Percentiles rank a stretch among this genome's conserved stretches.
Conservation (phyloP, 1,140 invertebrate species). For the Latrodectus geometricus region DNA sequence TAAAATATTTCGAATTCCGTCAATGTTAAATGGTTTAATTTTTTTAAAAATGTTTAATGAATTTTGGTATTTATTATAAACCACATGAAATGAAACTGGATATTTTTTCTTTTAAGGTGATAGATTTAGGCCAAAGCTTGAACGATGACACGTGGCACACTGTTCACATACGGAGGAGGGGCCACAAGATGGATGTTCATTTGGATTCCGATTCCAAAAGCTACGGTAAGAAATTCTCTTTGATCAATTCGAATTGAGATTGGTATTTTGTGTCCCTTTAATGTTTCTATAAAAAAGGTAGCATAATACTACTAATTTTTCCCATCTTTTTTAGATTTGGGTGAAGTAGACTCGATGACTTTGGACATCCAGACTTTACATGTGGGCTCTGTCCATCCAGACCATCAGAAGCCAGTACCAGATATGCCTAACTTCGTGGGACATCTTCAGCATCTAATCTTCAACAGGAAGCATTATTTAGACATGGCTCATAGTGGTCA, state of each 20-base stretch:
- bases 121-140: conserved; percentile 80
- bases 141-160: conserved; percentile 97
- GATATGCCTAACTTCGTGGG: conserved; percentile 85
- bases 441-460: conserved; percentile 90
- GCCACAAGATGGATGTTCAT: conserved; percentile 81
- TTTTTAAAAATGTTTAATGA: too few relatives aligned
- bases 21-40: too few relatives aligned
- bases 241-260: neutral
- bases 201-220: conserved; percentile 80
- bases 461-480: conserved; percentile 85
- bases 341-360: conserved; percentile 49
- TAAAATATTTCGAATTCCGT: too few relatives aligned
- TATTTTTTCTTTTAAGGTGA: conserved; percentile 67
- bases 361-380: conserved; percentile 43
- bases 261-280: neutral
- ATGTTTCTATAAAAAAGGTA: neutral
- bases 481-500: conserved; percentile 77
- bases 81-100: neutral
- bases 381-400: conserved; percentile 34
- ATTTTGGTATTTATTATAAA: neutral
- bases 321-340: conserved; percentile 14
- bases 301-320: neutral
- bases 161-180: conserved; percentile 84
- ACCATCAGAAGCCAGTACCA: conserved; percentile 68
- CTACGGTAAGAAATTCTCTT: conserved; percentile 61